A percentile compares a stretch with the other conserved stretches of the same genome.
These are phyloP conservation scores for Reinhardtius hippoglossoides DNA, from an alignment of 2,113 vertebrate genomes.

Conservation along the genomic window DNA sequence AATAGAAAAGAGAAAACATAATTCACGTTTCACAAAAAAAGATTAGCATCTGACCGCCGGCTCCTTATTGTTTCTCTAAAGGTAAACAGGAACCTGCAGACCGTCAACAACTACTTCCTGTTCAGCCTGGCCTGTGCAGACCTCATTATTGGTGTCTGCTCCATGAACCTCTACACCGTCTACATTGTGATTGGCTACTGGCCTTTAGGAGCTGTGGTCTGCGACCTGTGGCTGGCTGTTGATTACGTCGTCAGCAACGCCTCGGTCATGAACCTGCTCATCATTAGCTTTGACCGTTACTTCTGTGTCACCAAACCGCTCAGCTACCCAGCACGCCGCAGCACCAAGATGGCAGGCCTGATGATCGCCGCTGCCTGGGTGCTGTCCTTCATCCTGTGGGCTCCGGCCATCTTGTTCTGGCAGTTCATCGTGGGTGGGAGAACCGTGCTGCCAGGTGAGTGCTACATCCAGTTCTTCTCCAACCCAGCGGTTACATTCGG, in stretches of 20 bases:
- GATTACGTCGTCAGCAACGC: constrained; percentile 98
- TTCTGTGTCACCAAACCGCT: constrained; percentile 98
- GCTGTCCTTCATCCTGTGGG: constrained; percentile 96
- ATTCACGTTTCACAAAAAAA: constrained; percentile 56
- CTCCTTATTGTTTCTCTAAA: constrained; percentile 89
- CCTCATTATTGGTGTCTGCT: constrained; percentile 95
- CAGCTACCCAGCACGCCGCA: constrained; percentile 93
- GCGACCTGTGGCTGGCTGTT: constrained; percentile 96
- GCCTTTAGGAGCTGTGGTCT: constrained; percentile 94
- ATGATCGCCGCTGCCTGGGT: constrained; percentile 98
- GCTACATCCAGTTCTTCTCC: constrained; percentile 97
- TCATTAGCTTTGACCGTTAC: constrained; percentile 98
- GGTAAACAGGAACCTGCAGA: constrained; percentile 98
- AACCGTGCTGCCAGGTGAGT: constrained; percentile 87
- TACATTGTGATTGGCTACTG: constrained; percentile 97
- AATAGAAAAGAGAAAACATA: constrained; percentile 60
- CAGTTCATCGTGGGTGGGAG: constrained; percentile 94
- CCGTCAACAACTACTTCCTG: constrained; percentile 97
- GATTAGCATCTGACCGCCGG: constrained; percentile 72
- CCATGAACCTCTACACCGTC: constrained; percentile 98
- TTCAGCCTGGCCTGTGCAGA: constrained; percentile 98
- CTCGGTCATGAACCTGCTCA: constrained; percentile 98
- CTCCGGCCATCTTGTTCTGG: constrained; percentile 98
- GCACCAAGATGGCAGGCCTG: constrained; percentile 96
- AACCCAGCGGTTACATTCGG: constrained; percentile 94